These are phyloP conservation scores for Bubo scandiacus DNA, from an alignment of 2,113 vertebrate species.

Conservation along the genomic window DNA sequence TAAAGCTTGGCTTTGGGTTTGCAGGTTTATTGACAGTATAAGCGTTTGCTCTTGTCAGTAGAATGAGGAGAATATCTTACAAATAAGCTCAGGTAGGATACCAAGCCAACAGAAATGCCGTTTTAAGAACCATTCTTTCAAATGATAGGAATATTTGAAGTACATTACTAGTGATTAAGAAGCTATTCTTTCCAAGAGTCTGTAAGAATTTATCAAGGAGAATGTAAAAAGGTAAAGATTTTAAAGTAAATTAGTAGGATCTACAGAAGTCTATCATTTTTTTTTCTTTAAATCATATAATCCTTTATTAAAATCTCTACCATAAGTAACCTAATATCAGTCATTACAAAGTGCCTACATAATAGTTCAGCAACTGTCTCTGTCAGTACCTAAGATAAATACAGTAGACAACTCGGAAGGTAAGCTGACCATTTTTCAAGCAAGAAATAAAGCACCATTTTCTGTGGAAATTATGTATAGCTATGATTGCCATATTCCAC, in stretches of 20 bases:
- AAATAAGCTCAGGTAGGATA: not conserved
- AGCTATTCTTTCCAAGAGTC: slow-evolving; percentile 18
- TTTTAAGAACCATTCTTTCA: slow-evolving; percentile 10
- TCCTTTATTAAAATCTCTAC: slow-evolving; percentile 24
- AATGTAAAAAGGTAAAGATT: slow-evolving; percentile 23
- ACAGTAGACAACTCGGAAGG: not conserved
- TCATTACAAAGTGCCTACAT: not conserved
- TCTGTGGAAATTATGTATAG: slow-evolving; percentile 43
- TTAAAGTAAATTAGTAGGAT: not conserved
- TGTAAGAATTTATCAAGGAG: slow-evolving; percentile 12
- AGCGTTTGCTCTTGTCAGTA: not conserved
- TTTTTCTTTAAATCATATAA: slow-evolving; percentile 5
- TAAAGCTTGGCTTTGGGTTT: not conserved
- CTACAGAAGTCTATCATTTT: not conserved
- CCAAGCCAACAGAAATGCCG: not conserved
- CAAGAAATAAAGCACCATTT: slow-evolving; percentile 41
- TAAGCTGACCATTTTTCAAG: slow-evolving; percentile 31
- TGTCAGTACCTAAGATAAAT: slow-evolving; percentile 42
- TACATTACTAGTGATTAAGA: not conserved
- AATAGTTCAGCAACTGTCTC: not conserved
- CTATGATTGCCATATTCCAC: slow-evolving; percentile 27
- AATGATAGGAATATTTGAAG: not conserved
- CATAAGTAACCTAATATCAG: not conserved
- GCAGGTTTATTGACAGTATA: not conserved
- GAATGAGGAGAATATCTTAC: not conserved